Evolutionary conservation across 2,888 invertebrate genomes (phyloP).

Genomic region (Spisula subtruncata): DNA sequence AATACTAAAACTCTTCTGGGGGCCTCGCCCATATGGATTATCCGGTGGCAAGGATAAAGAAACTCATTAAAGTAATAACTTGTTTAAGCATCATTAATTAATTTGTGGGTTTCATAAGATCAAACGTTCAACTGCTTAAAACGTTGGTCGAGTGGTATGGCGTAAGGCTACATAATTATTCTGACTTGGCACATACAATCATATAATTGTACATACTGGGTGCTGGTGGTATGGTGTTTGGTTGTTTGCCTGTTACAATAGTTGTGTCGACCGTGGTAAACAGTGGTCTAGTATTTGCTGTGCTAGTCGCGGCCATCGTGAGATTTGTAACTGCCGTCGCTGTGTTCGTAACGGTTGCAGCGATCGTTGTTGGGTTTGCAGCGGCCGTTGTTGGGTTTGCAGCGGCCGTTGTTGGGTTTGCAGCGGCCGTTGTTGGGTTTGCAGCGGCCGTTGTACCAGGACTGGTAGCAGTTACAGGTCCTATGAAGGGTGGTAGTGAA

Average conservation of each 20-base stretch:
- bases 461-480: background rate
- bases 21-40: too few relatives aligned
- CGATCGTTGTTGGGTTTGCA: background rate
- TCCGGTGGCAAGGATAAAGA: too few relatives aligned
- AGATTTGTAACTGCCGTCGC: background rate
- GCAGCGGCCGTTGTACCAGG: background rate
- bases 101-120: too few relatives aligned
- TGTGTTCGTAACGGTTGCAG: background rate
- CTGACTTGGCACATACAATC: background rate
- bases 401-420: too few relatives aligned
- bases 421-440: background rate
- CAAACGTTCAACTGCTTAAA: too few relatives aligned
- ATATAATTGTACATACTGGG: background rate
- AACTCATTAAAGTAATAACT: too few relatives aligned
- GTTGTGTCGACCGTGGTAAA: background rate
- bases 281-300: background rate
- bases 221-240: background rate
- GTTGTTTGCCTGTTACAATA: background rate
- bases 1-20: too few relatives aligned
- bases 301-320: background rate
- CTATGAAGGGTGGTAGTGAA: background rate
- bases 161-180: too few relatives aligned
- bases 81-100: too few relatives aligned
- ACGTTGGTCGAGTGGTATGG: too few relatives aligned
- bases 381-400: background rate